Evolutionary conservation across 2,797 vertebrate species (phyloP), one percentile per base, ranked within the genome.

Genomic region (Psittacula derbiana): DNA sequence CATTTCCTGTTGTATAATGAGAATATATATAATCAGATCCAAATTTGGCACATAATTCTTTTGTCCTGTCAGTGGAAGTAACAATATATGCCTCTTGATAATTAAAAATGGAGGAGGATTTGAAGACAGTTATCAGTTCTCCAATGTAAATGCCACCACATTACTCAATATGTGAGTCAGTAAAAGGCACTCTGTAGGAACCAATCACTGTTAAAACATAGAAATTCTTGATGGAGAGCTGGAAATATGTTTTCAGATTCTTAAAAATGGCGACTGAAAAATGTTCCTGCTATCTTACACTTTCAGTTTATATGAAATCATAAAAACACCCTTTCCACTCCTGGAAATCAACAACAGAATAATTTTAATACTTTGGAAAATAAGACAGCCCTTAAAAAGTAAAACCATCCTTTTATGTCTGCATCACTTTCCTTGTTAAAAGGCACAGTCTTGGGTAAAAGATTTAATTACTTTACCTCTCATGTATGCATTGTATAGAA

Each of bases 401-500:
- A 11, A 40, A 40, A 80, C 40, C 41, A 57, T 73, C 21, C 20
- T 80, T 69, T 14, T 38, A 2, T 52, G 36, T 81, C 75, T 72
- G 43, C 8, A 43, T 57, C 12, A 12, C 11, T 62, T 86, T 55
- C 30, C 71, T 66, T 33, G n/a, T 90, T 82, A 90, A 47, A 88
- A 83, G 61, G 41, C 61, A 79, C 14, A 20, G 47, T 79, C 40
- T 88, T 92, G 36, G 36, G 88, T 27, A 92, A 81, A 78, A 71
- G 24, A 72, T 78, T 78, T 95, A 96, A 96, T 93, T 95, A 83
- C 10, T 83, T 80, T 50, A 40, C 28, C 31, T 75, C 44, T 86
- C 31, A 4, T 65, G 62, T 15, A 38, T 16, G 21, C n/a, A 86
- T 25, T 62, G 52, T 41, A 10, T 50, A 30, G 69, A 43, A 41